These are phyloP conservation scores for Graptemys geographica DNA, from an alignment of 2,797 vertebrate species.

Conservation along the genomic window DNA sequence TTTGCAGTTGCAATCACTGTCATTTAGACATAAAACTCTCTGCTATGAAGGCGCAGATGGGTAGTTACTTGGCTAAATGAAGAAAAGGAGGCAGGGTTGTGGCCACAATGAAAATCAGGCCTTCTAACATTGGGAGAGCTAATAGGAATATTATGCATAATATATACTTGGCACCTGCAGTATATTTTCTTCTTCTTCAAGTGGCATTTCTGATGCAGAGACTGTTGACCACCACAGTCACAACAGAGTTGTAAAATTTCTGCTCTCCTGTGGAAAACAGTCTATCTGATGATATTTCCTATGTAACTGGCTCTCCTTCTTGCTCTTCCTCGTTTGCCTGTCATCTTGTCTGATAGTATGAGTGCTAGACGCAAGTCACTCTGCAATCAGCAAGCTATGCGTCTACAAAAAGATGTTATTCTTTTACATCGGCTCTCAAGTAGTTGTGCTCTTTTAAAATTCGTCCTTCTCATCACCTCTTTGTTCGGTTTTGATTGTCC, in stretches of 20 bases:
- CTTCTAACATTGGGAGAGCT: neutral
- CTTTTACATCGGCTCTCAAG: neutral
- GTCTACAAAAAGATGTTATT: neutral
- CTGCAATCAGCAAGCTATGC: neutral
- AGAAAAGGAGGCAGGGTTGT: no score
- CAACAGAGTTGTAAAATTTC: neutral
- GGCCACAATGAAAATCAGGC: neutral
- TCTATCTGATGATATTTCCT: neutral
- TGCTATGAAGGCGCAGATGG: slow-evolving; percentile 2
- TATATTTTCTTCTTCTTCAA: no score
- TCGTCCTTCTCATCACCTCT: neutral
- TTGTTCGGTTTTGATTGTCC: neutral
- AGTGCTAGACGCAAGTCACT: neutral
- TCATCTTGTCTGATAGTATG: neutral
- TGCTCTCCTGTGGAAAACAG: neutral
- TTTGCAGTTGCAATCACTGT: neutral
- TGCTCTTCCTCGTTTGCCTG: neutral
- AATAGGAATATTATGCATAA: neutral
- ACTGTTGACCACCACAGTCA: neutral
- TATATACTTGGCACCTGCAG: neutral
- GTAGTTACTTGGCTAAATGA: neutral
- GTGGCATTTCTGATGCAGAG: no score
- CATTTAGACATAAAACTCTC: neutral
- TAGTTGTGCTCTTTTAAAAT: neutral
- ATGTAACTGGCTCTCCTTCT: neutral